Evolutionary conservation across 2,113 vertebrate genomes (phyloP).

Genomic region (Urocynchramus pylzowi): DNA sequence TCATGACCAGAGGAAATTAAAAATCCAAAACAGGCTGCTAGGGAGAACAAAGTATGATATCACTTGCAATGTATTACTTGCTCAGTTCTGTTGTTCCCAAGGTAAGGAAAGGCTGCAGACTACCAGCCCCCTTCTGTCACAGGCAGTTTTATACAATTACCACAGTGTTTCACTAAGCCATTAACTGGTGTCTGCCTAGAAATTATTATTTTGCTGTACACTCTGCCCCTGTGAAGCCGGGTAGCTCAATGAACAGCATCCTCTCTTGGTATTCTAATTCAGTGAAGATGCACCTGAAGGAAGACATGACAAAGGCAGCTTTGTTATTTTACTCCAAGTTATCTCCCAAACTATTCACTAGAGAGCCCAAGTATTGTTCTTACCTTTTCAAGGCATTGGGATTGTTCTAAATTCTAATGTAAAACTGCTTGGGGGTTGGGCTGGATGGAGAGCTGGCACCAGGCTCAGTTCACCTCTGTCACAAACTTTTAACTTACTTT

Average conservation of each 20-base stretch:
- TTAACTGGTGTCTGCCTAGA: background rate
- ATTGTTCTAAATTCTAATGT: background rate
- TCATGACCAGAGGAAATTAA: background rate
- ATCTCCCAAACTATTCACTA: background rate
- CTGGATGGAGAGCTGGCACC: background rate
- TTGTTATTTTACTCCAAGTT: background rate
- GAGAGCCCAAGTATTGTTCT: background rate
- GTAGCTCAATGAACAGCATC: background rate
- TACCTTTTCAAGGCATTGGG: background rate
- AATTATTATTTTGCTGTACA: background rate
- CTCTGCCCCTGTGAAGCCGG: background rate
- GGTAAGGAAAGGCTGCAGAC: background rate
- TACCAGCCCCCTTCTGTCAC: background rate
- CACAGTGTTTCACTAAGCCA: background rate
- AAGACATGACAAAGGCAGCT: background rate
- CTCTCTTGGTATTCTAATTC: background rate
- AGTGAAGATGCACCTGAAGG: background rate
- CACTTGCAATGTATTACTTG: background rate
- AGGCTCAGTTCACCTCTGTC: background rate
- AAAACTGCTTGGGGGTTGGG: background rate
- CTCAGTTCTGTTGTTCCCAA: background rate
- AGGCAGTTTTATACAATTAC: background rate
- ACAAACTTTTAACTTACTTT: background rate
- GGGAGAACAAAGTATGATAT: background rate
- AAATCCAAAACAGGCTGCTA: background rate